Conservation (phyloP, 2,888 invertebrate species). For the Abrostola triplasia region DNA sequence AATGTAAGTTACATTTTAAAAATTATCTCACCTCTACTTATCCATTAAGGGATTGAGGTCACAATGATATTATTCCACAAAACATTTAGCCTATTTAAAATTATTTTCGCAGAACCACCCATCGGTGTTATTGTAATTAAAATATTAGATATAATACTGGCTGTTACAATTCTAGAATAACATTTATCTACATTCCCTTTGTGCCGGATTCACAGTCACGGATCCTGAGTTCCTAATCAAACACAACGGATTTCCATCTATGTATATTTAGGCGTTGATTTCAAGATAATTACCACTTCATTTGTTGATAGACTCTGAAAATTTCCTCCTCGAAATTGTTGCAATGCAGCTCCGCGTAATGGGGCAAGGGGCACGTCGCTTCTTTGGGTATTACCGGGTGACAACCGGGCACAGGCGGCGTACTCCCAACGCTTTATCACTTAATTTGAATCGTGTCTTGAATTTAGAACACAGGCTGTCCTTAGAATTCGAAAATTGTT, state of each 20-base stretch:
- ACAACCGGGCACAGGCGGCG: slow-evolving; percentile 73
- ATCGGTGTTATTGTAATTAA: neutral
- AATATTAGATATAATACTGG: neutral
- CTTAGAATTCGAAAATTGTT: slow-evolving; percentile 68
- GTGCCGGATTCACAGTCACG: slow-evolving; percentile 21
- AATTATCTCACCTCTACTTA: no score
- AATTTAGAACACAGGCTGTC: slow-evolving; percentile 71
- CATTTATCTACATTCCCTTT: slow-evolving; percentile 13
- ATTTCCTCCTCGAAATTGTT: slow-evolving; percentile 54
- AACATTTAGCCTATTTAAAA: no score
- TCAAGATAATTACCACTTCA: slow-evolving; percentile 45
- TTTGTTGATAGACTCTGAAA: slow-evolving; percentile 44
- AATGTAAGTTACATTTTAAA: no score
- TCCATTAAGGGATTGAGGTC: no score
- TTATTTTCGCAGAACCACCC: no score
- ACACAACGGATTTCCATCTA: slow-evolving; percentile 20
- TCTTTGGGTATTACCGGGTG: slow-evolving; percentile 71
- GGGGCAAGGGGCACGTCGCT: slow-evolving; percentile 63
- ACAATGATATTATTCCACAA: no score
- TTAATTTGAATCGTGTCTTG: slow-evolving; percentile 85
- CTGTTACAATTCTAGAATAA: slow-evolving; percentile 23
- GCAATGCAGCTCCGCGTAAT: slow-evolving; percentile 60
- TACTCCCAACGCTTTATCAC: slow-evolving; percentile 80
- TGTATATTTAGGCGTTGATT: slow-evolving; percentile 34
- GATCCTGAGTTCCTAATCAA: slow-evolving; percentile 32